Conservation (phyloP, 2,113 vertebrate species). For the Gnathonemus echidnorhynchus region DNA sequence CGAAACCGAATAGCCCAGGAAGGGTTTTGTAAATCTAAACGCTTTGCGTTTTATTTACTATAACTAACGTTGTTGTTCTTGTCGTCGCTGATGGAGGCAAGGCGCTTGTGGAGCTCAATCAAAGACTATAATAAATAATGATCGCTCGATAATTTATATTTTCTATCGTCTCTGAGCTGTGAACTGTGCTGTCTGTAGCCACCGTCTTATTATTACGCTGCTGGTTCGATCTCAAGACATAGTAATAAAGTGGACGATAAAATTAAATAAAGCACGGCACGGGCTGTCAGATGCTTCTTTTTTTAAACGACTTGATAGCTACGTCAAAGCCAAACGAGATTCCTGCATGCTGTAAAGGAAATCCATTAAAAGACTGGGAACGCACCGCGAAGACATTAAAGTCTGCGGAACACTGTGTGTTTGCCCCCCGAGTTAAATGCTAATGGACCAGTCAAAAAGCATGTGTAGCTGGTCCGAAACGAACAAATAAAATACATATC, state of each 20-base stretch:
- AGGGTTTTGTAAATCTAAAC: neutral
- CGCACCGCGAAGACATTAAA: neutral
- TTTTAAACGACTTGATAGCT: neutral
- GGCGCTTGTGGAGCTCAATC: neutral
- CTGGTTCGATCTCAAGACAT: neutral
- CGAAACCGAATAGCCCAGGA: neutral
- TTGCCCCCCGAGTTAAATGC: neutral
- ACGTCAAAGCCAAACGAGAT: neutral
- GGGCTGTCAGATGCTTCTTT: neutral
- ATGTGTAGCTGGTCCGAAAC: neutral
- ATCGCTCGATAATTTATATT: neutral
- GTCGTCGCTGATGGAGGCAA: neutral
- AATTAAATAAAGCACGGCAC: neutral
- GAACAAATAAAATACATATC: neutral
- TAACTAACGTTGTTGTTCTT: neutral
- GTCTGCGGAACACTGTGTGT: neutral
- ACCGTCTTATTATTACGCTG: neutral
- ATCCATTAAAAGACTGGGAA: neutral
- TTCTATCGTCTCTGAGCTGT: neutral
- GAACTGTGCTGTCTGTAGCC: neutral
- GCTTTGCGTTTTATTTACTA: neutral
- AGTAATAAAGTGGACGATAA: neutral
- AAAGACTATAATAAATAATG: neutral
- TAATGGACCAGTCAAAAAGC: neutral
- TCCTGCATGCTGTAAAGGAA: neutral